Percentiles rank a stretch among this genome's conserved stretches.
These are phyloP conservation scores for Arrhamphus sclerolepis DNA, from an alignment of 2,797 vertebrate genomes.

Conservation along the genomic window DNA sequence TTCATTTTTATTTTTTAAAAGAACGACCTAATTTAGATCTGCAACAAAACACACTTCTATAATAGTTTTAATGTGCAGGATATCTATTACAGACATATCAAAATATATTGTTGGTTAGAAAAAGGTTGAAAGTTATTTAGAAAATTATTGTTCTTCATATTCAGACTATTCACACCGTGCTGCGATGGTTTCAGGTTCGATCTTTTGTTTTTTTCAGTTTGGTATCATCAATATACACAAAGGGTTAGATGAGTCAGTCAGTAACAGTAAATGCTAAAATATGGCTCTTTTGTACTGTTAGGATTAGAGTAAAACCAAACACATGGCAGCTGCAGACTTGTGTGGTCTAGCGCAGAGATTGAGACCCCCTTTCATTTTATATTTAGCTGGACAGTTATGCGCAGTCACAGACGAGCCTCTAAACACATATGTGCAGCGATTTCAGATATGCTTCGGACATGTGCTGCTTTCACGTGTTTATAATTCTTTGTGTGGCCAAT, in stretches of 20 bases:
- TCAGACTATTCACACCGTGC: no score
- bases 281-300: neutral
- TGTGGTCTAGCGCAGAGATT: conserved; percentile 13
- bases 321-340: conserved; percentile 15
- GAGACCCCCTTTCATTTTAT: conserved; percentile 48
- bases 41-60: no score
- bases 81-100: no score
- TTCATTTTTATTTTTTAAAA: no score
- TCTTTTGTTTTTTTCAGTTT: no score
- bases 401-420: conserved; percentile 38
- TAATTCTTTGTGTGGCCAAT: conserved; percentile 28
- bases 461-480: conserved; percentile 38
- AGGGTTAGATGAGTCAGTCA: no score
- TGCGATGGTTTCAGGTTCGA: neutral
- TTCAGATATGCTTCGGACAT: conserved; percentile 46
- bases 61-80: no score
- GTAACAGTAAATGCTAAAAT: neutral
- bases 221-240: no score
- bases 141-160: no score
- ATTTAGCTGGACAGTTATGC: conserved; percentile 57
- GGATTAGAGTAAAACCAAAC: conserved; percentile 23
- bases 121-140: no score
- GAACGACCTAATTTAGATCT: no score
- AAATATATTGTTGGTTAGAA: no score
- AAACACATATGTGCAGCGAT: conserved; percentile 40